Percentiles rank a stretch among this genome's conserved stretches.
Evolutionary conservation across 2,113 vertebrate species (phyloP).

Genomic region (Microtus pennsylvanicus): DNA sequence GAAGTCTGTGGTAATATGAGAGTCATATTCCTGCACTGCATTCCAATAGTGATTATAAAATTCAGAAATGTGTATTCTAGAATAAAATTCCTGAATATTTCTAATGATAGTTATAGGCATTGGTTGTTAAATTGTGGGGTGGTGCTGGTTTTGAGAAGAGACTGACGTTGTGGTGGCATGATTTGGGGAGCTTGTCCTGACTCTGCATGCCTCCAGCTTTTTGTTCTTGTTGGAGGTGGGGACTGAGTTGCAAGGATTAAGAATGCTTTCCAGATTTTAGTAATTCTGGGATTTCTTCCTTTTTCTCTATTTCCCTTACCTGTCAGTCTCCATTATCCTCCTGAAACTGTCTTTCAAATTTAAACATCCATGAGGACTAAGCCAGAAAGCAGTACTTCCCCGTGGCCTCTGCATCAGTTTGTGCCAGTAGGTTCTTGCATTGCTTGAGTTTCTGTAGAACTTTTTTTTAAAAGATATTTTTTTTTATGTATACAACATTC

Average conservation of each 20-base stretch:
- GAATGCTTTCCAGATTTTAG: neutral
- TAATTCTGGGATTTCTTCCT: neutral
- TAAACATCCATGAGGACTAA: neutral
- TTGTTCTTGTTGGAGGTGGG: neutral
- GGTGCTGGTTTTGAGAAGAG: neutral
- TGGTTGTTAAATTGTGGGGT: neutral
- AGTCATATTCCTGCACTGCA: neutral
- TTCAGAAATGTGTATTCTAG: neutral
- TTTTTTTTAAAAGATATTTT: too few species aligned
- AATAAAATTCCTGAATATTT: neutral
- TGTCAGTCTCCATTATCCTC: neutral
- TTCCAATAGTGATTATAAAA: neutral
- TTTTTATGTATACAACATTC: too few species aligned
- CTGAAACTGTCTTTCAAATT: constrained; percentile 61
- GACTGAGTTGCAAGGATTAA: neutral
- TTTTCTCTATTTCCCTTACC: neutral
- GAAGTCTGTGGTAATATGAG: neutral
- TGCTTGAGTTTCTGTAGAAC: neutral
- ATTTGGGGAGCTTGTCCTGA: neutral
- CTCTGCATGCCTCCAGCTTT: neutral
- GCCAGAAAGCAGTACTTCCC: neutral
- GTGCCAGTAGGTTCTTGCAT: neutral
- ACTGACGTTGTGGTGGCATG: neutral
- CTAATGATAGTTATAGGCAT: neutral
- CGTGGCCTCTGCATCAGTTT: neutral